Evolutionary conservation across 2,113 vertebrate species (phyloP).

Genomic region (Chauna torquata): DNA sequence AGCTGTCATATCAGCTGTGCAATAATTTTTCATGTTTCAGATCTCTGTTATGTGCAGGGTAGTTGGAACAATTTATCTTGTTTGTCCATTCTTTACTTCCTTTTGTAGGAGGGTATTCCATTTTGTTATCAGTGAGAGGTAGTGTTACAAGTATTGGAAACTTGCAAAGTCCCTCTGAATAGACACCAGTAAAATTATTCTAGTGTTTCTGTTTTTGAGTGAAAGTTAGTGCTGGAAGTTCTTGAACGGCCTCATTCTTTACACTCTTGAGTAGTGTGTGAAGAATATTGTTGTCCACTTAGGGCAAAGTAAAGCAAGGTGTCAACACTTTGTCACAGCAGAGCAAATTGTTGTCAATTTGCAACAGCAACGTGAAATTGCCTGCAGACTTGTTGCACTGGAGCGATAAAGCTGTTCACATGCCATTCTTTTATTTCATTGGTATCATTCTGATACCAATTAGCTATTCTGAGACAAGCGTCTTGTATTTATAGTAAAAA

Average conservation of each 20-base stretch:
- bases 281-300: neutral
- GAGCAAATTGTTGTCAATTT: neutral
- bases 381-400: neutral
- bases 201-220: neutral
- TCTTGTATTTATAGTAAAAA: neutral
- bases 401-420: neutral
- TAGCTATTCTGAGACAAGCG: neutral
- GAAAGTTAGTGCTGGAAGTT: neutral
- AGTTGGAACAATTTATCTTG: neutral
- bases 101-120: neutral
- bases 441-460: neutral
- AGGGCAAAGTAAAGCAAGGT: neutral
- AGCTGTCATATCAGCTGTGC: neutral
- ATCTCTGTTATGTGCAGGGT: neutral
- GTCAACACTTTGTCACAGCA: neutral
- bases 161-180: neutral
- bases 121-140: neutral
- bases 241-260: neutral
- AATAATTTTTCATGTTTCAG: neutral
- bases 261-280: neutral
- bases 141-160: neutral
- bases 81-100: neutral
- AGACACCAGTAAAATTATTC: neutral
- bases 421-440: neutral
- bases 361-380: neutral